phyloP scores from a whole-genome alignment of 2,888 invertebrate genomes.

The Nezara viridula region DNA sequence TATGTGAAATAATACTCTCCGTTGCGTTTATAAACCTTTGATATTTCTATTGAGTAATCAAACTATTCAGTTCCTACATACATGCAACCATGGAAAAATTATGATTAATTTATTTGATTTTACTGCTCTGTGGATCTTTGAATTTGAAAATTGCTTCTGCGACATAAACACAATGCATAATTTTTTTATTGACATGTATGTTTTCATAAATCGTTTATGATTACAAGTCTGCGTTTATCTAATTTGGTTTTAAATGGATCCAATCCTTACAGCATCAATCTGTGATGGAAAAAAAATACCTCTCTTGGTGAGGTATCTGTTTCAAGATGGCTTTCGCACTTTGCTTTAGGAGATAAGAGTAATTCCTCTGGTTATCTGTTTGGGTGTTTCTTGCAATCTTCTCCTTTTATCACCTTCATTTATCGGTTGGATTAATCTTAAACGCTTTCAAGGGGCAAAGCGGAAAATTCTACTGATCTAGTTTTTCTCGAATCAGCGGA shows the following conservation, averaged over 20 bases:
- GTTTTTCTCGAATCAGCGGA: not conserved
- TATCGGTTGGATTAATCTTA: not conserved
- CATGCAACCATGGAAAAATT: too few species aligned
- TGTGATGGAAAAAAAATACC: not conserved
- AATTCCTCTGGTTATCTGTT: not conserved
- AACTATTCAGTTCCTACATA: too few species aligned
- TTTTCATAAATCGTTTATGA: too few species aligned
- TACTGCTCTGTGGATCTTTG: too few species aligned
- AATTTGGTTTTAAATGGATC: not conserved
- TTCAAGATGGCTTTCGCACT: not conserved
- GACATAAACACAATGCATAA: too few species aligned
- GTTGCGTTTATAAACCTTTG: too few species aligned
- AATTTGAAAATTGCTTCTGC: too few species aligned
- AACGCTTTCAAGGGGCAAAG: not conserved
- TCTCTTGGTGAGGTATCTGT: not conserved
- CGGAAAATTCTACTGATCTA: not conserved
- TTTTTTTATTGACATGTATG: too few species aligned
- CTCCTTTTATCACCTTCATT: conserved; percentile 18
- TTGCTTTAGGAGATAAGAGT: not conserved
- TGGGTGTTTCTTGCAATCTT: not conserved
- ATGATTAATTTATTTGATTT: too few species aligned
- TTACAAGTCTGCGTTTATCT: not conserved
- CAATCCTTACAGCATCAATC: not conserved
- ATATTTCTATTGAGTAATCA: too few species aligned
- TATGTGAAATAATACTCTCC: too few species aligned